Evolutionary conservation across 2,888 invertebrate genomes (phyloP).

Genomic region (Unio pictorum): DNA sequence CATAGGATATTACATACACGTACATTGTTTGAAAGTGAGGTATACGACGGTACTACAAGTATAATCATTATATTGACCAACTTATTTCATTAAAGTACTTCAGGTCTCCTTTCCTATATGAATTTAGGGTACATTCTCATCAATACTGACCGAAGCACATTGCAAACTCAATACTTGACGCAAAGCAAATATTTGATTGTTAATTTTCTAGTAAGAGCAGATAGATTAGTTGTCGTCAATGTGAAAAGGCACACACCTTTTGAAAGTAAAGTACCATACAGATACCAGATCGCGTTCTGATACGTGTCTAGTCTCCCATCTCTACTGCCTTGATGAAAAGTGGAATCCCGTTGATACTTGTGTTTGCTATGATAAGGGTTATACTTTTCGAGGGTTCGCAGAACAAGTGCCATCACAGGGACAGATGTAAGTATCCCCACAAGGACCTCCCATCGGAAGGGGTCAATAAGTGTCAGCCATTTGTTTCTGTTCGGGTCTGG

Average conservation of each 20-base stretch:
- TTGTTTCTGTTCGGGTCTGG: slow-evolving; percentile 41
- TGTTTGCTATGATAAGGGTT: slow-evolving; percentile 40
- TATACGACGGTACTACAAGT: too few species aligned
- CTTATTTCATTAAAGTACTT: too few species aligned
- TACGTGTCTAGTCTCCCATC: slow-evolving; percentile 2
- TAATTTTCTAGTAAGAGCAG: too few species aligned
- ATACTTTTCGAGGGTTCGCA: slow-evolving; percentile 30
- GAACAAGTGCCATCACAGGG: slow-evolving; percentile 37
- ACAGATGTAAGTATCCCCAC: slow-evolving; percentile 25
- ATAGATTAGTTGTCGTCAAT: too few species aligned
- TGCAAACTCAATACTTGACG: too few species aligned
- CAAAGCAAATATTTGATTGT: too few species aligned
- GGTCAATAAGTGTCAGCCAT: slow-evolving; percentile 40
- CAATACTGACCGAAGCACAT: too few species aligned
- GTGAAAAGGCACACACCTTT: slow-evolving; percentile 29
- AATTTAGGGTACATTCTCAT: too few species aligned
- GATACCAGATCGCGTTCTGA: slow-evolving; percentile 68
- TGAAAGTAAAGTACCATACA: slow-evolving; percentile 40
- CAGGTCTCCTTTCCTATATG: too few species aligned
- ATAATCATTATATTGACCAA: too few species aligned
- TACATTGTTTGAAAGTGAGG: too few species aligned
- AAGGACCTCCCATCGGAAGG: slow-evolving; percentile 37
- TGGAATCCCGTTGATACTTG: slow-evolving; percentile 8
- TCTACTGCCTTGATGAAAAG: slow-evolving; percentile 9
- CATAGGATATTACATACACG: too few species aligned